Evolutionary conservation across 1,140 invertebrate species (phyloP).

Genomic region (Pseudomyrmex flavicornis): DNA sequence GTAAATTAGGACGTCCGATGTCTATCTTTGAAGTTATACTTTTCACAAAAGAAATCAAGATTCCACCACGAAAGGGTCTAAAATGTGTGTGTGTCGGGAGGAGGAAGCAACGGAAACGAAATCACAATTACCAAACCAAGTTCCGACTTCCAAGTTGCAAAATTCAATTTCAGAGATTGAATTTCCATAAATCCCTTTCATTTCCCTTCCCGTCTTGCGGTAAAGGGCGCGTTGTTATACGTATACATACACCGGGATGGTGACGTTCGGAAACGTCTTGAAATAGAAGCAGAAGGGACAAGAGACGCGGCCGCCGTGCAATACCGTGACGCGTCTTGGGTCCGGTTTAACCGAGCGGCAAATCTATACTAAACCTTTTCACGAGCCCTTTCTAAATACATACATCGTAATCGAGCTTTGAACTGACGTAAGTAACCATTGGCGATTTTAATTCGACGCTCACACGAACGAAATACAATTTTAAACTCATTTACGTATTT

Average conservation of each 20-base stretch:
- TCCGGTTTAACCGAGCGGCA: not conserved
- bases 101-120: too few relatives aligned
- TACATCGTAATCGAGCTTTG: not conserved
- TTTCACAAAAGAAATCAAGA: not conserved
- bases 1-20: not conserved
- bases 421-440: slow-evolving; percentile 7
- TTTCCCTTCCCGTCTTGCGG: not conserved
- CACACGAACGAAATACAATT: not conserved
- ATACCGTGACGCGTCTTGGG: not conserved
- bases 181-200: slow-evolving; percentile 16
- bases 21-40: not conserved
- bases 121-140: too few relatives aligned
- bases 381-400: slow-evolving; percentile 2
- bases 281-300: slow-evolving; percentile 16
- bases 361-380: slow-evolving; percentile 1
- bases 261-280: slow-evolving; percentile 3
- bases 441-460: not conserved
- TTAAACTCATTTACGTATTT: slow-evolving; percentile 36
- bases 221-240: not conserved
- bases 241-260: not conserved
- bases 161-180: too few relatives aligned
- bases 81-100: too few relatives aligned
- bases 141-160: too few relatives aligned
- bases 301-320: not conserved
- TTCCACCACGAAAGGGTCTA: too few relatives aligned